These are phyloP conservation scores for Pediacus dermestoides DNA, from an alignment of 2,888 invertebrate genomes.

Conservation along the genomic window DNA sequence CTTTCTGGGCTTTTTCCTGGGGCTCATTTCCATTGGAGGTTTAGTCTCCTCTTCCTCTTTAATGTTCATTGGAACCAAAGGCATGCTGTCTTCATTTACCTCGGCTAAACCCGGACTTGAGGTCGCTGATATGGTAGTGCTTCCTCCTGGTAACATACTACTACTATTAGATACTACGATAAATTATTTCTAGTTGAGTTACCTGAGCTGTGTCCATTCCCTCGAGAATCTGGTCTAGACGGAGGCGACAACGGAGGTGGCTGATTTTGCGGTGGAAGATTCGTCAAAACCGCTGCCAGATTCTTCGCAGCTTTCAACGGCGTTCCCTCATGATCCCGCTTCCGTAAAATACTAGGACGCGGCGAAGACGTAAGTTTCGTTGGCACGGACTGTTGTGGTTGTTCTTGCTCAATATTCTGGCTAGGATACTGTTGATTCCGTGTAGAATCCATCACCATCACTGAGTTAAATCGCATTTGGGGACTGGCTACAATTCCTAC, in stretches of 20 bases:
- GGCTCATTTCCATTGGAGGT: slow-evolving; percentile 63
- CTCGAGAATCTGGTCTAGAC: slow-evolving; percentile 47
- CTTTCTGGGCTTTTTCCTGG: slow-evolving; percentile 89
- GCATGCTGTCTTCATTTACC: slow-evolving; percentile 52
- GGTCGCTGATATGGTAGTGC: slow-evolving; percentile 83
- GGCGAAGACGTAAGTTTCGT: slow-evolving; percentile 55
- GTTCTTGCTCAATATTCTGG: slow-evolving; percentile 8
- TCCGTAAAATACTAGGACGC: slow-evolving; percentile 80
- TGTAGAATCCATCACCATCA: slow-evolving; percentile 48
- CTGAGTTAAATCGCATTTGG: slow-evolving; percentile 47
- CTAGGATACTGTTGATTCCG: slow-evolving; percentile 24
- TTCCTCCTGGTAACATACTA: slow-evolving; percentile 58
- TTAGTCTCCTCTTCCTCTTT: slow-evolving; percentile 49
- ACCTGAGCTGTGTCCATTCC: slow-evolving; percentile 48
- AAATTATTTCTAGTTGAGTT: slow-evolving; percentile 9
- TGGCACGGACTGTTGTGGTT: slow-evolving; percentile 24
- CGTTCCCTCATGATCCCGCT: slow-evolving; percentile 77
- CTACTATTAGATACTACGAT: not conserved
- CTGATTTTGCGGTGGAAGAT: slow-evolving; percentile 29
- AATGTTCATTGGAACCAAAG: slow-evolving; percentile 37
- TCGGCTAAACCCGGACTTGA: slow-evolving; percentile 73
- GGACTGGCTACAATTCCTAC: slow-evolving; percentile 37
- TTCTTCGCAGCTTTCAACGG: slow-evolving; percentile 65
- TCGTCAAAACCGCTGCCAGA: slow-evolving; percentile 50
- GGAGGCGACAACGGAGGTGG: slow-evolving; percentile 46